Base-by-base conservation (phyloP, 2,888 invertebrate genomes). In the Acrobeloides nanus region DNA sequence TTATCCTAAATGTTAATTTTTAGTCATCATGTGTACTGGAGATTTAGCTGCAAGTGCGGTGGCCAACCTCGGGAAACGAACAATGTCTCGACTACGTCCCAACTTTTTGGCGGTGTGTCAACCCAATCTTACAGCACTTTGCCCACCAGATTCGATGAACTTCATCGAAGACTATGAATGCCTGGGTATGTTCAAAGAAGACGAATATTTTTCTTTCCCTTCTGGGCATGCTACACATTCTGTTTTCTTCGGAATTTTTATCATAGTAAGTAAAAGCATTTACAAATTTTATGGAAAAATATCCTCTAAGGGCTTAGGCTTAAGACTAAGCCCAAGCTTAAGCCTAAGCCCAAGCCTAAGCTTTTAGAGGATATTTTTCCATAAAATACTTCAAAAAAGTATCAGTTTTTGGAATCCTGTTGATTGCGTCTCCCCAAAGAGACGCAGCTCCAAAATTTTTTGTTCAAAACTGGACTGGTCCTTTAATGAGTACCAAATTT, bases 21-120 rank as follows among this genome's bases (percentile, higher is more conserved):
- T 38, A 57, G 62, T 52, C 20, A 40, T 55, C 1, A 46, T 49
- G 26, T n/a, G 50, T 10, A 57, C 58, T 35, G 57, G 58, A 17
- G 49, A 48, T 31, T 50, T 63, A 15, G 57, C 62, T 18, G 53
- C 54, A 1, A 53, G 48, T 23, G 51, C 59, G 20, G 51, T 60
- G 6, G 46, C 52, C 18, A 59, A 51, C 21, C 27, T 66, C 21
- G 62, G 59, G 43, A 66, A 66, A 39, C 46, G 64, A 27, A 66
- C 64, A 1, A 55, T 62, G 10, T 59, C 57, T 1, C 48, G 66
- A 10, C 55, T 65, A 3, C 46, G 66, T 10, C 66, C 66, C 7
- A 66, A 66, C 34, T 66, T 67, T 45, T 41, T 66, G 17, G 57
- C 57, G 12, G 60, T 62, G 34, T 66, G 66, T 48, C 53, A 59